Conservation (phyloP, 2,113 vertebrate species). For the Podocnemis expansa region DNA sequence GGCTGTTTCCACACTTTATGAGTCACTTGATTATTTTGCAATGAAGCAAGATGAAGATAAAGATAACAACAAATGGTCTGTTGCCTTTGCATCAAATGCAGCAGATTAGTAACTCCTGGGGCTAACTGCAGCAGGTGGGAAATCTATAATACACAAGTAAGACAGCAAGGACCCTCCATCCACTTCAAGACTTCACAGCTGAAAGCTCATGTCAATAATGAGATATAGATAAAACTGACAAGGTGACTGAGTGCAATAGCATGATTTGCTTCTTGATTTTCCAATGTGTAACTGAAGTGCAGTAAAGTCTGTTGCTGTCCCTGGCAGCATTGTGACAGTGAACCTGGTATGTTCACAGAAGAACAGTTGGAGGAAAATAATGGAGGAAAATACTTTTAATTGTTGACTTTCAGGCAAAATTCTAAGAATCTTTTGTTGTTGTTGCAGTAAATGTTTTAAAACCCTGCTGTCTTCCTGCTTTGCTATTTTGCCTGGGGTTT, state of each 20-base stretch:
- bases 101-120: neutral
- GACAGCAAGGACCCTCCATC: neutral
- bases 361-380: neutral
- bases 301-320: neutral
- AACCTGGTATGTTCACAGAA: neutral
- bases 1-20: conserved; percentile 67
- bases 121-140: neutral
- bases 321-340: neutral
- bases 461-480: neutral
- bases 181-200: neutral
- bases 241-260: neutral
- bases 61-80: conserved; percentile 18
- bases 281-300: neutral
- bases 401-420: neutral
- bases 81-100: fast-evolving
- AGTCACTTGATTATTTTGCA: conserved; percentile 46
- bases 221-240: neutral
- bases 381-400: neutral
- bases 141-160: neutral
- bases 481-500: neutral
- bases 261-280: conserved; percentile 9
- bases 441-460: neutral
- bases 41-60: conserved; percentile 34
- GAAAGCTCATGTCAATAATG: neutral
- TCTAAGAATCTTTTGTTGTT: neutral